Evolutionary conservation across 2,113 vertebrate genomes (phyloP).

Genomic region (Aythya baeri): DNA sequence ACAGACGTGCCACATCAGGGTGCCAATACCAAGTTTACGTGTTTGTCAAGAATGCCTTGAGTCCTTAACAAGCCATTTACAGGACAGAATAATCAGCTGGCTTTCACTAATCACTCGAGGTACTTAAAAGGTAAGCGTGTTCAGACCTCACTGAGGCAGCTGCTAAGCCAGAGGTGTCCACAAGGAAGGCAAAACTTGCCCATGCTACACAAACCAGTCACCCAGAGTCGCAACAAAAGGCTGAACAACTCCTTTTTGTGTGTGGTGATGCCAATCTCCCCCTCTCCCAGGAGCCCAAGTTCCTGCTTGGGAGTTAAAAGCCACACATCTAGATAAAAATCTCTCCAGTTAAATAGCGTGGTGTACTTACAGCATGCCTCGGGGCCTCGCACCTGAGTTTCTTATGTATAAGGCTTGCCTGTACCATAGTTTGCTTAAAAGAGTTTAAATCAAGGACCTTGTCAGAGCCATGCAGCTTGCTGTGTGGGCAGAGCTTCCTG

Average conservation of each 20-base stretch:
- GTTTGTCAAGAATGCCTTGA: background rate
- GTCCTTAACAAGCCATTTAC: background rate
- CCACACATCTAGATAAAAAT: background rate
- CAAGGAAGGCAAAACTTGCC: background rate
- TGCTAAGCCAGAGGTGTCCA: background rate
- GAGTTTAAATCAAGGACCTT: background rate
- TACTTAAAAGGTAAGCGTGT: background rate
- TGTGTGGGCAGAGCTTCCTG: background rate
- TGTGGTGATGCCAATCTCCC: background rate
- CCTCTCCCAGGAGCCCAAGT: background rate
- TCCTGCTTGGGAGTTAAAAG: background rate
- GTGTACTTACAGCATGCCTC: background rate
- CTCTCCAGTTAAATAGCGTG: background rate
- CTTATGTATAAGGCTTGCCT: background rate
- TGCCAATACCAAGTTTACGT: background rate
- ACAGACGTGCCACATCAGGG: background rate
- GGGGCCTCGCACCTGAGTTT: background rate
- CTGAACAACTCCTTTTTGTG: background rate
- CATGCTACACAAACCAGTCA: background rate
- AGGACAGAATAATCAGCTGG: background rate
- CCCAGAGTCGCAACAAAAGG: background rate
- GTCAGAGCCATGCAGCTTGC: rapidly evolving
- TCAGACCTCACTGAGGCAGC: background rate
- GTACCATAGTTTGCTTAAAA: background rate
- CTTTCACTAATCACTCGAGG: background rate